Evolutionary conservation across 2,113 vertebrate genomes (phyloP), one percentile per base, ranked within the genome.

Genomic region (Loxodonta africana): DNA sequence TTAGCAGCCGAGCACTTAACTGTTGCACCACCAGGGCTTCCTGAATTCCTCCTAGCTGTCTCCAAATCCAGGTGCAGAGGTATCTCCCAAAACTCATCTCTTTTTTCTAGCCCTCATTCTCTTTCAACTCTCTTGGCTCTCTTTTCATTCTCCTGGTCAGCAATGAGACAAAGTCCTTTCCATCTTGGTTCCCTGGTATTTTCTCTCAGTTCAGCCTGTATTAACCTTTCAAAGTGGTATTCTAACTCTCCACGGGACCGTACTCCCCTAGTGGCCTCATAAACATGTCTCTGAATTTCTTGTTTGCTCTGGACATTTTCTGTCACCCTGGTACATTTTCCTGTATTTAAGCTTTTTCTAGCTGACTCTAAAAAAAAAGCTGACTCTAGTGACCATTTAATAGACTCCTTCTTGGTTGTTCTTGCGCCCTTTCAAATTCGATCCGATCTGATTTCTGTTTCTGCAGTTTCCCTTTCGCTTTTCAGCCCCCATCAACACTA

Each of bases 381-480:
- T 86, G 44, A 78, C 11, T 83, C n/a, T 37, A 18, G n/a, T 81
- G 57, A 84, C 28, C 57, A 37, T 46, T 81, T 30, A 57, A 83
- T 30, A 83, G 88, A 71, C 26, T 17, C 15, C 48, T 88, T 88
- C 69, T 10, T 10, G 2, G 26, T 65, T 60, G 12, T 65, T 71
- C 88, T 57, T 88, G 25, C 4, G 82, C 3, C 4, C 15, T 83
- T 89, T 94, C 74, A 67, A 41, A 82, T 69, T 46, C 67, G 33
- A 87, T 92, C 37, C 81, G 41, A 69, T 89, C 77, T 91, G 37
- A 84, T 78, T 91, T 93, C 65, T 77, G 88, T 62, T 82, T 91
- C 80, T 95, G 48, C 48, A 67, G 3, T 62, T 97, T 85, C 77
- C 41, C 37, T 51, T 84, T 74, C 73, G 28, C 26, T 37, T 78